Conservation (phyloP, 2,797 vertebrate species). For the Acipenser transmontanus region DNA sequence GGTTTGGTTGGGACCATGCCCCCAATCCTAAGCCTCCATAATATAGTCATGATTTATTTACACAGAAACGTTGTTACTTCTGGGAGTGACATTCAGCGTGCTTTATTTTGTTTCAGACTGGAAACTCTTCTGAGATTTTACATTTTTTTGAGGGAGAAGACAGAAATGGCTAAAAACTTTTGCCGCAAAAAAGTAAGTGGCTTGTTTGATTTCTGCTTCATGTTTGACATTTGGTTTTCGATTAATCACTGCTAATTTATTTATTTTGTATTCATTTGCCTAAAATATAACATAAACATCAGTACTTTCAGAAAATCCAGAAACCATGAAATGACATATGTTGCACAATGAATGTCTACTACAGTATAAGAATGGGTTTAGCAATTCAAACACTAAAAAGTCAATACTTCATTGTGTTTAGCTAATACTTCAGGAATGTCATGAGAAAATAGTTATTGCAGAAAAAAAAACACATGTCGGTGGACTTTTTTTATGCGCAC, state of each 20-base stretch:
- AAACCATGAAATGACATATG: slow-evolving; percentile 39
- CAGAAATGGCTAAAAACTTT: slow-evolving; percentile 19
- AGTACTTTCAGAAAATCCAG: slow-evolving; percentile 13
- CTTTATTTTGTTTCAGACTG: slow-evolving; percentile 29
- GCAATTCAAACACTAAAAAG: slow-evolving; percentile 9
- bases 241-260: slow-evolving; percentile 18
- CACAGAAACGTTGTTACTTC: slow-evolving; percentile 31
- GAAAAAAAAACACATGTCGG: neutral
- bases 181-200: slow-evolving; percentile 2
- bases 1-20: slow-evolving; percentile 1
- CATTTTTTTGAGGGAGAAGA: slow-evolving; percentile 20
- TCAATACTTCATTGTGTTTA: neutral
- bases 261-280: slow-evolving; percentile 41
- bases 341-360: slow-evolving; percentile 51
- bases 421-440: neutral
- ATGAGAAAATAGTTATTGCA: neutral
- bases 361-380: slow-evolving; percentile 46
- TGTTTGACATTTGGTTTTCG: slow-evolving; percentile 40
- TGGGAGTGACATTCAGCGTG: slow-evolving; percentile 33
- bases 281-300: slow-evolving; percentile 18
- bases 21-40: slow-evolving; percentile 2
- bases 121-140: slow-evolving; percentile 32
- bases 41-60: slow-evolving; percentile 14
- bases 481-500: neutral
- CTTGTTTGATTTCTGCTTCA: slow-evolving; percentile 16